Evolutionary conservation across 2,888 invertebrate genomes (phyloP).

Genomic region (Apotomis turbidana): DNA sequence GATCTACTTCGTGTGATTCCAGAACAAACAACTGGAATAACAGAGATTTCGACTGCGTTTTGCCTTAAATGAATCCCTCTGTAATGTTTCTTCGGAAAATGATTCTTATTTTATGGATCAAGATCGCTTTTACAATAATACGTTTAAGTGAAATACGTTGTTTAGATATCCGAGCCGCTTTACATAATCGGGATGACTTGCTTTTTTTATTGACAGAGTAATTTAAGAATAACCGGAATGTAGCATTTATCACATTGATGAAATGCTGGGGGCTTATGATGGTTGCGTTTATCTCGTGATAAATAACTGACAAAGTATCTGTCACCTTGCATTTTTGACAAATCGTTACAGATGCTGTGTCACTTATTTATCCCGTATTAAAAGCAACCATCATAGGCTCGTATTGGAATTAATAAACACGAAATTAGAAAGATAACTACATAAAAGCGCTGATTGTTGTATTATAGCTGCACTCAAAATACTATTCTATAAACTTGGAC

Average conservation of each 20-base stretch:
- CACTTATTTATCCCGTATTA: too few species aligned
- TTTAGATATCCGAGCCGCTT: background rate
- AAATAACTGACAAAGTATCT: too few species aligned
- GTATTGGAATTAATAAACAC: too few species aligned
- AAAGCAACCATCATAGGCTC: too few species aligned
- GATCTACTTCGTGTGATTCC: constrained; percentile 6
- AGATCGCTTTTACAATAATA: background rate
- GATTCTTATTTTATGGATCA: background rate
- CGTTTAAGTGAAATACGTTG: background rate
- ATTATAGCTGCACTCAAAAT: too few species aligned
- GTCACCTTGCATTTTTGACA: too few species aligned
- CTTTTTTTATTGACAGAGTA: background rate
- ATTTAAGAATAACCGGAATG: background rate
- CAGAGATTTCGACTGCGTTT: constrained; percentile 6
- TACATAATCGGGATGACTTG: background rate
- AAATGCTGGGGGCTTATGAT: too few species aligned
- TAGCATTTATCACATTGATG: background rate
- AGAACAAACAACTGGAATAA: constrained; percentile 21
- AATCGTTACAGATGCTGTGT: too few species aligned
- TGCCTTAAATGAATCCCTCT: background rate
- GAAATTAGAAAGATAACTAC: too few species aligned
- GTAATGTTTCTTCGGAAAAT: background rate
- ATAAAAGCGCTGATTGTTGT: too few species aligned
- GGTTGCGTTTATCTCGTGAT: too few species aligned
- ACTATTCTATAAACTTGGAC: too few species aligned